Conservation (phyloP, 2,113 vertebrate species). For the Pagrus major region DNA sequence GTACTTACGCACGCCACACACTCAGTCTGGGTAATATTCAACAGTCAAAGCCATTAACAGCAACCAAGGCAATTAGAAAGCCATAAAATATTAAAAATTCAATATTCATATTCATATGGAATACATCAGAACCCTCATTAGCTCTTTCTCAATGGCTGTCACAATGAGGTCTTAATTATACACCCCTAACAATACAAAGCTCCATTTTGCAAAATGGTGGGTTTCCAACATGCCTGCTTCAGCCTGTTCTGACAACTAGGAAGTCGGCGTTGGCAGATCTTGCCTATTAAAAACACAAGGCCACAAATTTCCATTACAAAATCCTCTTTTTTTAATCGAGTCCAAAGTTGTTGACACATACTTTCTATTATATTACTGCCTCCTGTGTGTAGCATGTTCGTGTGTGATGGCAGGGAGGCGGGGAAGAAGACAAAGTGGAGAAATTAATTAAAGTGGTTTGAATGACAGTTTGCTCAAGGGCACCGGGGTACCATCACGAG, state of each 20-base stretch:
- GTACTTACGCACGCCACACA: slow-evolving; percentile 53
- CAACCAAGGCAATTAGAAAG: slow-evolving; percentile 80
- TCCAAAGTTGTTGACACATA: slow-evolving; percentile 61
- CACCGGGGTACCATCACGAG: slow-evolving; percentile 68
- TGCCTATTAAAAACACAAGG: slow-evolving; percentile 36
- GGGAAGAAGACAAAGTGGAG: slow-evolving; percentile 53
- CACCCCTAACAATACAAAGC: slow-evolving; percentile 79
- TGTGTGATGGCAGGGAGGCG: slow-evolving; percentile 55
- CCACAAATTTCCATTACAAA: slow-evolving; percentile 46
- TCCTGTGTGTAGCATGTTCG: slow-evolving; percentile 51
- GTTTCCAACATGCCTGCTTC: slow-evolving; percentile 64
- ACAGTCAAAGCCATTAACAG: slow-evolving; percentile 70
- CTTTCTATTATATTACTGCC: slow-evolving; percentile 50
- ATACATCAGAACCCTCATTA: slow-evolving; percentile 82
- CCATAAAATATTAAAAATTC: slow-evolving; percentile 82
- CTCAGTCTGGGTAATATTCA: slow-evolving; percentile 70
- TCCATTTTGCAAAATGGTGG: slow-evolving; percentile 77
- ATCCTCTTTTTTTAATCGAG: slow-evolving; percentile 31
- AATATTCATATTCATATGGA: slow-evolving; percentile 82
- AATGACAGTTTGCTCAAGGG: slow-evolving; percentile 86
- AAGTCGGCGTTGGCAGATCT: slow-evolving; percentile 53
- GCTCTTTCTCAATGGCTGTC: slow-evolving; percentile 77
- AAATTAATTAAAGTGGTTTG: slow-evolving; percentile 85
- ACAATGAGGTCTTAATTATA: slow-evolving; percentile 81
- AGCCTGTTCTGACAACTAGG: slow-evolving; percentile 55